phyloP scores from a whole-genome alignment of 2,888 invertebrate species.

The Tenthredo scrophulariae region DNA sequence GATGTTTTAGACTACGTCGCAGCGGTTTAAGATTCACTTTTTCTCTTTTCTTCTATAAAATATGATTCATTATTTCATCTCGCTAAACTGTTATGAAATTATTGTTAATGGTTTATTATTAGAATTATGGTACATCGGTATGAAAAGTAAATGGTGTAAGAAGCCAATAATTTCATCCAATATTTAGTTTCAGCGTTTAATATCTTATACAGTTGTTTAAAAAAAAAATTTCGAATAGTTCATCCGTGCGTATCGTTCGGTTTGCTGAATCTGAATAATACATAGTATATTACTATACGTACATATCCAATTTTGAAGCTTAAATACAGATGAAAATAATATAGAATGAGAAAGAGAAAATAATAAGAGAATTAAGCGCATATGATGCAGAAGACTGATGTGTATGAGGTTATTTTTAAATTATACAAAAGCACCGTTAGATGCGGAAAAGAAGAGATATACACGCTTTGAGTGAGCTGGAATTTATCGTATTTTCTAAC shows the following conservation, averaged over 20 bases:
- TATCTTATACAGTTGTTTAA: not conserved
- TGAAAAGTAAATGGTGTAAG: not conserved
- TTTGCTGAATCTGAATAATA: not conserved
- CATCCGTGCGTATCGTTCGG: not conserved
- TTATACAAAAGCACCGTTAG: constrained; percentile 16
- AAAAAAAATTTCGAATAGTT: no score
- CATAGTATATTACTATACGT: not conserved
- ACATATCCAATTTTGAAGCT: not conserved
- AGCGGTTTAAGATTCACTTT: not conserved
- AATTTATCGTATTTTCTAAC: constrained; percentile 10
- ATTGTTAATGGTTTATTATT: no score
- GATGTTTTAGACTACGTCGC: not conserved
- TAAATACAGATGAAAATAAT: not conserved
- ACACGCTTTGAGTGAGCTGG: not conserved
- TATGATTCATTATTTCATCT: no score
- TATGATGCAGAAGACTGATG: not conserved
- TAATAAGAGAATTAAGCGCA: not conserved
- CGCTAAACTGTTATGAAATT: no score
- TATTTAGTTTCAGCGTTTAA: no score
- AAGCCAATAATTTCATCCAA: no score
- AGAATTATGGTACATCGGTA: not conserved
- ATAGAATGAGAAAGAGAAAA: not conserved
- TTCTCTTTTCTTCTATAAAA: not conserved
- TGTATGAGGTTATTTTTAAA: not conserved
- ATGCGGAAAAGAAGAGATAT: not conserved